Base-by-base conservation (phyloP, 2,888 invertebrate species). In the Calliopum simillimum region DNA sequence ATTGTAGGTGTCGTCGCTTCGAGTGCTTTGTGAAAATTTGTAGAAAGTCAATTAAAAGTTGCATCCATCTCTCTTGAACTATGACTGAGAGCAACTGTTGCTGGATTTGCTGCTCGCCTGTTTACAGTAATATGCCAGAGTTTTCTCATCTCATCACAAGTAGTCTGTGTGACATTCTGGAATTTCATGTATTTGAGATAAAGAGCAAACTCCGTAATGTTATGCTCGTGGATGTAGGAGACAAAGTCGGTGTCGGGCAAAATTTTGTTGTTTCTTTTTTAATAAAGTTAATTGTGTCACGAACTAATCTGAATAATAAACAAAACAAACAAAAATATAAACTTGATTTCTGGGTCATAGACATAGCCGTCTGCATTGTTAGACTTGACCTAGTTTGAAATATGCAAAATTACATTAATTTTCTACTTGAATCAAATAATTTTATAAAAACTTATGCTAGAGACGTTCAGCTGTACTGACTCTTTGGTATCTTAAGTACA, bases 31-130 rank as follows among this genome's bases (percentile, higher is more conserved):
- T 59, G 49, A 43, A 49, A 46, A 67, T 19, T 33, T 73, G 75
- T 71, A 69, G 74, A 79, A 79, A 79, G 77, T 80, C 81, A 80
- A 80, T 80, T 80, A 80, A 79, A 79, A 76, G 75, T 77, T 78
- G 71, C 66, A 65, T 67, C 67, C 49, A 66, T 23, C 33, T 23
- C 33, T 23, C 21, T 21, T 21, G 14, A 46, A 47, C 21, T 33
- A n/a, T 5, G 13, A 21, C 25, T 16, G 23, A n/a, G 23, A n/a
- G 21, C 51, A 8, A 2, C 19, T 16, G 43, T 23, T 64, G 51
- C 64, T 53, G 56, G 5, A 21, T 4, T 23, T 53, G 53, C 53
- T 53, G 21, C 13, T 61, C 19, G 43, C 61, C 61, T 61, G 21
- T n/a, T 61, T 8, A 3, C 13, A 46, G 46, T 13, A 21, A 23